Conservation (phyloP, 2,113 vertebrate species). For the Camelus dromedarius region DNA sequence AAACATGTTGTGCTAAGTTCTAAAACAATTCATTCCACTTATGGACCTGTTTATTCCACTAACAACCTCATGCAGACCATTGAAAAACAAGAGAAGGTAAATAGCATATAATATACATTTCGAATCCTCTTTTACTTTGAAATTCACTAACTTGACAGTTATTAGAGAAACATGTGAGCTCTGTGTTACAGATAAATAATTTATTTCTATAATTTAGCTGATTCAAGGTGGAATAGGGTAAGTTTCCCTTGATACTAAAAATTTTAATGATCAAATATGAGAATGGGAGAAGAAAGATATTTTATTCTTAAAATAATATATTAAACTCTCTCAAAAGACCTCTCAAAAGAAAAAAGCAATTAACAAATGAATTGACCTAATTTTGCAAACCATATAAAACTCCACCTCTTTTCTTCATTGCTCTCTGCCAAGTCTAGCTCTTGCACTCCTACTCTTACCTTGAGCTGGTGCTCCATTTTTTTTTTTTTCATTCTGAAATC, state of each 20-base stretch:
- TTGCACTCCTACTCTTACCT: neutral
- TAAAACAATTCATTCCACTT: neutral
- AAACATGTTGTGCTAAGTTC: neutral
- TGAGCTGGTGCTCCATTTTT: neutral
- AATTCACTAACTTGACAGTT: neutral
- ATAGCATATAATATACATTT: neutral
- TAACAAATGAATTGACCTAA: conserved; percentile 61
- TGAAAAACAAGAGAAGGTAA: neutral
- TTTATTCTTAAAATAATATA: conserved; percentile 67
- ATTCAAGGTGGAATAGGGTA: neutral
- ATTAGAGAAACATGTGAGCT: neutral
- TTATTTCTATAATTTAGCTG: conserved; percentile 22
- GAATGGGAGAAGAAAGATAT: conserved; percentile 7
- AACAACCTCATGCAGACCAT: neutral
- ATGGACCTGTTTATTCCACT: neutral
- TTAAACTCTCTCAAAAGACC: conserved; percentile 64
- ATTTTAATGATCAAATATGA: conserved; percentile 44
- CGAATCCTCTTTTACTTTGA: neutral
- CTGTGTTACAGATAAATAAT: conserved; percentile 49
- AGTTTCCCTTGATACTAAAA: conserved; percentile 59
- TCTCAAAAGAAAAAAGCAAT: conserved; percentile 68
- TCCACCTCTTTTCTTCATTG: neutral
- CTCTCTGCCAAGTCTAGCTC: neutral
- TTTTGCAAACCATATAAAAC: conserved; percentile 46
- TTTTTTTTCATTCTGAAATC: neutral